Evolutionary conservation across 2,797 vertebrate species (phyloP).

Genomic region (Pseudochaenichthys georgianus): DNA sequence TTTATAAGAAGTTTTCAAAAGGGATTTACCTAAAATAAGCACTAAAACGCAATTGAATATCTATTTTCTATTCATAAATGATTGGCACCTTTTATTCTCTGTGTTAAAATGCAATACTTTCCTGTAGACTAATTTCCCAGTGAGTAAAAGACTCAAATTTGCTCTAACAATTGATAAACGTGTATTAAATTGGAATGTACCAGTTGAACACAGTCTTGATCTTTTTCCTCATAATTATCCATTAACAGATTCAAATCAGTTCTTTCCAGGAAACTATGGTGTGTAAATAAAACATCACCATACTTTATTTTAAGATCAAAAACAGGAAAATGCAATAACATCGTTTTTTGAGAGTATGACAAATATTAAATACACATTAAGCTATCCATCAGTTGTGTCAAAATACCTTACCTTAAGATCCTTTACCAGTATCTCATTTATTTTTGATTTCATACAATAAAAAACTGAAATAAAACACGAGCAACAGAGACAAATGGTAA

Average conservation of each 20-base stretch:
- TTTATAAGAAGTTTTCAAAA: not conserved
- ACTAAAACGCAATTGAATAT: not conserved
- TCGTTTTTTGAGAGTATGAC: not conserved
- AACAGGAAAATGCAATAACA: not conserved
- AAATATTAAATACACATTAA: not conserved
- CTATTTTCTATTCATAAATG: not conserved
- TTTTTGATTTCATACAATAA: not conserved
- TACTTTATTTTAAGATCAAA: not conserved
- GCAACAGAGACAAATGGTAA: not conserved
- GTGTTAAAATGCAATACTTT: not conserved
- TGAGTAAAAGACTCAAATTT: not conserved
- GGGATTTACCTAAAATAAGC: not conserved
- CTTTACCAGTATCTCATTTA: not conserved
- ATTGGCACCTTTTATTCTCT: not conserved
- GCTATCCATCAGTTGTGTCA: not conserved
- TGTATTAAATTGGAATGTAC: not conserved
- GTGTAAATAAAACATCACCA: not conserved
- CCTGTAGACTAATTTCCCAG: not conserved
- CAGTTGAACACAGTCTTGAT: not conserved
- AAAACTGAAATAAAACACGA: not conserved
- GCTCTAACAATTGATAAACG: not conserved
- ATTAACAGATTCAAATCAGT: not conserved
- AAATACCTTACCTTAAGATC: not conserved
- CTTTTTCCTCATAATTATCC: not conserved
- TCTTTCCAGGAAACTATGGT: not conserved